Percentiles rank a stretch among this genome's conserved stretches.
Evolutionary conservation across 2,113 vertebrate species (phyloP).

Genomic region (Alligator mississippiensis): DNA sequence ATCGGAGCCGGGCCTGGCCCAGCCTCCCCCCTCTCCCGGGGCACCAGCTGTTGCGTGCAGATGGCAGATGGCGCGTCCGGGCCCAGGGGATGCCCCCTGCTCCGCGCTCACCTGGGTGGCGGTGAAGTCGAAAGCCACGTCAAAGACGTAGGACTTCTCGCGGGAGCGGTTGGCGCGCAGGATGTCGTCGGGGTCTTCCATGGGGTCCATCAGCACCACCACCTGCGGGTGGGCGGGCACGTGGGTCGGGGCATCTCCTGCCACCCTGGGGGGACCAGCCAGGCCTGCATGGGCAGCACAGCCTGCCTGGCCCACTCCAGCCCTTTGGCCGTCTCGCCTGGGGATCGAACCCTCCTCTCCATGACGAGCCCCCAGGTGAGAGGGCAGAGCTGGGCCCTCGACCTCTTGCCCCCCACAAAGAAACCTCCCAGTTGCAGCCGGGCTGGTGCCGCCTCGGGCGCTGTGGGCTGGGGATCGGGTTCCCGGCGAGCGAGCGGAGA

Average conservation of each 20-base stretch:
- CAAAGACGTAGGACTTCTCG: conserved; percentile 93
- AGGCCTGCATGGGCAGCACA: too few species aligned
- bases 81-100: neutral
- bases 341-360: too few species aligned
- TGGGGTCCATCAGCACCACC: conserved; percentile 92
- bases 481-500: neutral
- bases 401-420: neutral
- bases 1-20: neutral
- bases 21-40: too few species aligned
- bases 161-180: conserved; percentile 87
- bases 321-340: too few species aligned
- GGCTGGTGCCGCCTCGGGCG: neutral
- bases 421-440: neutral
- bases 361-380: neutral
- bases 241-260: neutral
- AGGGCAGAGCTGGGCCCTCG: neutral
- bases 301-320: too few species aligned
- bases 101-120: conserved; percentile 86
- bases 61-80: neutral
- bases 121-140: conserved; percentile 88
- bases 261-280: neutral
- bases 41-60: too few species aligned
- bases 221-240: conserved; percentile 73
- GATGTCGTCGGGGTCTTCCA: conserved; percentile 89
- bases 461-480: neutral